Base-by-base conservation (phyloP, 1,140 invertebrate species). In the Dreissena polymorpha region DNA sequence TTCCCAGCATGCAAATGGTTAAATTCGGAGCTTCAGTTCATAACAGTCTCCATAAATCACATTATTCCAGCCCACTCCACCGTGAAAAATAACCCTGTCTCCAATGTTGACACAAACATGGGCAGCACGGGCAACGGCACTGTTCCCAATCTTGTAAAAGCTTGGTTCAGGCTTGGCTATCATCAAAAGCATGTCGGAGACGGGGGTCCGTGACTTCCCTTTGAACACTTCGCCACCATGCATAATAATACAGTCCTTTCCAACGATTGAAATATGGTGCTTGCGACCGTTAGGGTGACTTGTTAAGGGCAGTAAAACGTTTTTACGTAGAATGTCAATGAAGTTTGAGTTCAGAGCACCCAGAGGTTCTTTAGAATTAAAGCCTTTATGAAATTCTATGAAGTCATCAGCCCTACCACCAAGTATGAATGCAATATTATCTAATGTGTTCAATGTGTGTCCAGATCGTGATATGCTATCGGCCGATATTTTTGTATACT, bases 151-250 rank as follows among this genome's bases (percentile, higher is more conserved):
- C 70, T 89, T 88, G 76, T 84, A 91, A 82, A 90, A 91, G 18
- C 69, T 60, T 0, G 79, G 51, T 7, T 55, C 72, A 3, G 87
- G 86, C 67, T 87, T 89, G 3, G 85, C 69, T 13, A 63, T 85
- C 16, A 92, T 73, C 6, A 92, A 80, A 63, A 87, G 90, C 86
- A 92, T 90, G 57, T 92, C 91, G 7, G 89, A 89, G 13, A 92
- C 90, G 18, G 92, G 90, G 65, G 91, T 87, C 23, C 87, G 78
- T 29, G 70, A 86, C 65, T 77, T 85, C 0, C 91, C 92, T 82
- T 93, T 91, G 87, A 93, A 92, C 12, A 91, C 91, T 82, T 92
- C 91, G 0, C 92, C 92, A 7, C 92, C 92, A 74, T 92, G 90
- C 57, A 92, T 79, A 2, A 93, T 84, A n/a, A 92, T 57, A 6